Evolutionary conservation across 2,797 vertebrate genomes (phyloP).

Genomic region (Zenarchopterus dispar): DNA sequence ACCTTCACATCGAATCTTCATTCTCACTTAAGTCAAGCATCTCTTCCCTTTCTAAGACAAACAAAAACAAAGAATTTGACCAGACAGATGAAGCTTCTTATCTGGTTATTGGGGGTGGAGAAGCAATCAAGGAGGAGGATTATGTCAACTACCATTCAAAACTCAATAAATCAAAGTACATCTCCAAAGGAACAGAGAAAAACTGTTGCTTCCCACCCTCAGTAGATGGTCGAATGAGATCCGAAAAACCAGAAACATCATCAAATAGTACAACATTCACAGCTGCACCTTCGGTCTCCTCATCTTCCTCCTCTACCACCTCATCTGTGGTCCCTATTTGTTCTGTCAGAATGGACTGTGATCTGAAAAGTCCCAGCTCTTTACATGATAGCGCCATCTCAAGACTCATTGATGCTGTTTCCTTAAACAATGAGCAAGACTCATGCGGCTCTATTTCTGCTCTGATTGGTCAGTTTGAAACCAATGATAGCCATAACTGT

Average conservation of each 20-base stretch:
- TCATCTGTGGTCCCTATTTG: conserved; percentile 54
- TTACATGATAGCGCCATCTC: conserved; percentile 90
- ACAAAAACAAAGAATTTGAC: conserved; percentile 38
- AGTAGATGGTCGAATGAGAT: conserved; percentile 38
- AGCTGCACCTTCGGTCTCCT: conserved; percentile 62
- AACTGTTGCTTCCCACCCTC: conserved; percentile 24
- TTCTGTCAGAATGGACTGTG: conserved; percentile 43
- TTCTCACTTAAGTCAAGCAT: conserved; percentile 42
- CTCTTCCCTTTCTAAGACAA: conserved; percentile 48
- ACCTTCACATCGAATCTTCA: conserved; percentile 74
- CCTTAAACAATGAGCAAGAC: conserved; percentile 84
- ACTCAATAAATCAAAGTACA: conserved; percentile 39
- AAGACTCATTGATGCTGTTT: conserved; percentile 90
- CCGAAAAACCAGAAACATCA: conserved; percentile 65
- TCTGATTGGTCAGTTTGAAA: conserved; percentile 88
- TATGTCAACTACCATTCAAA: conserved; percentile 64
- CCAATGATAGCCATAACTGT: conserved; percentile 71
- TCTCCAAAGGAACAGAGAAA: conserved; percentile 26
- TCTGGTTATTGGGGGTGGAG: conserved; percentile 68
- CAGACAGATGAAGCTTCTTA: conserved; percentile 72
- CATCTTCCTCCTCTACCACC: conserved; percentile 65
- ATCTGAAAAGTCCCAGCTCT: conserved; percentile 73
- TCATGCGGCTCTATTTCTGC: conserved; percentile 88
- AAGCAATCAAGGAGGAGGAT: conserved; percentile 57
- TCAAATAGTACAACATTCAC: conserved; percentile 64